phyloP scores from a whole-genome alignment of 2,888 invertebrate genomes.

The Drosophila ustulata region DNA sequence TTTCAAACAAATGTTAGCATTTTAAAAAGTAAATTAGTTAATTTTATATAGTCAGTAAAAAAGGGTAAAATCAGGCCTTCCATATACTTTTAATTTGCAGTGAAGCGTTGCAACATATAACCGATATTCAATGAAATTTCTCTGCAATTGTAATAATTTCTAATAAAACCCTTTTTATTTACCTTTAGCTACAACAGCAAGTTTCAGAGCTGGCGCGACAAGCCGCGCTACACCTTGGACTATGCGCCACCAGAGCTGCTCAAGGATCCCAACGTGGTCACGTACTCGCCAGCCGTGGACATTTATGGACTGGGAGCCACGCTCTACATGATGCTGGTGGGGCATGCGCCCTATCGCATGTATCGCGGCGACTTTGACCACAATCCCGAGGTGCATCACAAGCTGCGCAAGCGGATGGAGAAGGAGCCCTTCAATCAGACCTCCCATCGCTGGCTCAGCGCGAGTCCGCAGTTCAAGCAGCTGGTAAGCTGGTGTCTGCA shows the following conservation, averaged over 20 bases:
- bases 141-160: background rate
- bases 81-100: no score
- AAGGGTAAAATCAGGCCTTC: no score
- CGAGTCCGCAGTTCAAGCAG: constrained; percentile 67
- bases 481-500: constrained; percentile 77
- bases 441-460: constrained; percentile 72
- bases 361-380: constrained; percentile 55
- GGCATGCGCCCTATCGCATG: constrained; percentile 91
- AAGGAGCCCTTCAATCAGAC: constrained; percentile 75
- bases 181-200: constrained; percentile 66
- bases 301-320: constrained; percentile 98
- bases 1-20: no score
- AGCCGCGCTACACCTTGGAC: constrained; percentile 94
- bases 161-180: background rate
- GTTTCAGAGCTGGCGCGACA: constrained; percentile 76
- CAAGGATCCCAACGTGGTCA: constrained; percentile 76
- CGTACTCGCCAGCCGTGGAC: constrained; percentile 96
- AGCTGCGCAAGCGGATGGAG: constrained; percentile 73
- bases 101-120: no score
- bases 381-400: constrained; percentile 43
- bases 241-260: constrained; percentile 99
- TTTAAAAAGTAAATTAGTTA: no score
- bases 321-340: constrained; percentile 90
- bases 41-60: no score
- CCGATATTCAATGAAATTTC: no score